phyloP scores from a whole-genome alignment of 2,113 vertebrate genomes.

The Ceyx melanurus region DNA sequence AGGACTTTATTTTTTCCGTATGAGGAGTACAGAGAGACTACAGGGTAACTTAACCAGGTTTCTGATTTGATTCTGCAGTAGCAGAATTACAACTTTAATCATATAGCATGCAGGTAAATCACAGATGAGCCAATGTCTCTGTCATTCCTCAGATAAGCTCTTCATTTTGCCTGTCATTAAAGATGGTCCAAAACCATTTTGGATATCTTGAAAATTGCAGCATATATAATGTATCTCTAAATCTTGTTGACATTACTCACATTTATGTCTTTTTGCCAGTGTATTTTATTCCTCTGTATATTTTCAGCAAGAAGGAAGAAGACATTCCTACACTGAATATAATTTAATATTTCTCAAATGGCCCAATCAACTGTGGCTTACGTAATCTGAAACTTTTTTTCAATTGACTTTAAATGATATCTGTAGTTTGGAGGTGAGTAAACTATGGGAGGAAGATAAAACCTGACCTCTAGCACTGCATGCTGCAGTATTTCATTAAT shows the following conservation, averaged over 20 bases:
- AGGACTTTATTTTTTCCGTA: background rate
- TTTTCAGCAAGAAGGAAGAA: background rate
- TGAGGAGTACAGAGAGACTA: background rate
- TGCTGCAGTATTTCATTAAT: rapidly evolving
- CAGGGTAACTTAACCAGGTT: background rate
- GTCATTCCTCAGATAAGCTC: background rate
- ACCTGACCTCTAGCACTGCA: background rate
- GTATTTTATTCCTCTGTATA: background rate
- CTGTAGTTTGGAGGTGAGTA: background rate
- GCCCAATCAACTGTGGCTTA: background rate
- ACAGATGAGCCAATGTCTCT: background rate
- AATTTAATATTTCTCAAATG: background rate
- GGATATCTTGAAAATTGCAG: background rate
- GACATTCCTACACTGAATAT: background rate
- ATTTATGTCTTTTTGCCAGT: background rate
- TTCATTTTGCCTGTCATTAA: background rate
- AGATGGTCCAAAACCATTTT: background rate
- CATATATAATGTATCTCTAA: background rate
- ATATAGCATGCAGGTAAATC: background rate
- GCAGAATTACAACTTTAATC: background rate
- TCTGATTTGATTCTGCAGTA: background rate
- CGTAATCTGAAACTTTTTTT: background rate
- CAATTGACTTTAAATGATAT: background rate
- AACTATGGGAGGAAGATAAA: background rate
- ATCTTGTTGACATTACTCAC: background rate